Base-by-base conservation (phyloP, 2,888 invertebrate genomes). In the Apamea monoglypha region DNA sequence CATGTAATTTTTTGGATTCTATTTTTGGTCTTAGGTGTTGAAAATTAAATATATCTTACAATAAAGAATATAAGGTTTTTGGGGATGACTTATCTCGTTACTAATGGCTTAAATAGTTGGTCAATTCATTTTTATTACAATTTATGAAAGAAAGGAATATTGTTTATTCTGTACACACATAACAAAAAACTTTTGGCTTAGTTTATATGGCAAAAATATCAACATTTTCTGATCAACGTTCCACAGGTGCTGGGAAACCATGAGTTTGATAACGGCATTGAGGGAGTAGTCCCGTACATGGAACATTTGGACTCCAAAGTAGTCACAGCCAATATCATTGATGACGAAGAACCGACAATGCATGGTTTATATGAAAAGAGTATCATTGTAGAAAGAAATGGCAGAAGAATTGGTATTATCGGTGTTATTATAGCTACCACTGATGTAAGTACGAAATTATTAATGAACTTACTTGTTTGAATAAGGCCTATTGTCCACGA, bases 191-290 rank as follows among this genome's bases (percentile, higher is more conserved):
- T 53, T 56, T 50, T 53, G 36, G 25, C 10, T 53, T 32, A n/a
- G 25, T 36, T 1, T 25, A 3, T 56, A 1, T 7, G 18, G 12
- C 36, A 56, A 56, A 53, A 12, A 7, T 21, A 40, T 59, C 7
- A 2, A 71, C 2, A n/a, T 40, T 59, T 59, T n/a, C n/a, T 36
- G n/a, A 14, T 21, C 4, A 21, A 59, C 36, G 7, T 53, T 59
- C 16, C 12, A 44, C 92, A 98, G 98, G 98, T 98, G 0, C 92
- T 99, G 64, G 99, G 99, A 2, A 99, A 99, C 92, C 99, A 99
- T 92, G 99, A 99, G 92, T 99, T 99, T 89, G 99, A 99, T 92
- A 97, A 98, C 87, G 98, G 97, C 0, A 96, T 98, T 1, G 97
- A 95, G 59, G 98, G 98, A 3, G 95, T 98, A 0, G 97, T 98